Evolutionary conservation across 2,113 vertebrate genomes (phyloP), one percentile per base, ranked within the genome.

Genomic region (Dolichotis patagonum): DNA sequence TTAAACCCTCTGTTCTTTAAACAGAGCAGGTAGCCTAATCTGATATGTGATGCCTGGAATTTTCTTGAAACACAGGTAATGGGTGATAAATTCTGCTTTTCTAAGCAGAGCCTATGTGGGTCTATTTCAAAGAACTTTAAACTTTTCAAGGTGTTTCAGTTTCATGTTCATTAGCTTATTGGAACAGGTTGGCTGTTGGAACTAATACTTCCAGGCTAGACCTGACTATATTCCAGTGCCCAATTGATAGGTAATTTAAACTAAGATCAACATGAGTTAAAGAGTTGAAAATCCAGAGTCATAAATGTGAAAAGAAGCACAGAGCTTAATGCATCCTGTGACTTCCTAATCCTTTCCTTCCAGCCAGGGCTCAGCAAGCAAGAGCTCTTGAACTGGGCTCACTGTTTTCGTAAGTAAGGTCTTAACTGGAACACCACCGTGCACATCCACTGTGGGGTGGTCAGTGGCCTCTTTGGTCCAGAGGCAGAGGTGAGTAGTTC

Each of bases 141-240:
- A 60, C 32, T 67, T 62, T 90, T 58, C 82, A 80, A 46, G 75
- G 58, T 38, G 67, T 73, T 97, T 82, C 30, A 67, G 67, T 80
- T 97, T 88, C 35, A 78, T 52, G 73, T 92, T 63, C 58, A 60
- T 96, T 78, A 92, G 52, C 58, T 95, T 49, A 71, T 14, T 75
- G 32, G 28, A 87, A 95, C 13, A 58, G 5, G 73, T 88, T 92
- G 85, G 43, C 19, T 30, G 28, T 63, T 92, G 71, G 32, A 92
- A 91, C 9, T 69, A 92, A 86, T 41, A 46, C 14, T 32, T 95
- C 43, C 38, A 90, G 71, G 77, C 69, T 54, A 88, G 43, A 19
- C 80, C 63, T 54, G 19, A 56, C 28, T 78, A 11, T 85, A 35
- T 85, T 82, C 1, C 69, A 52, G 69, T 71, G 32, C 52, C 52